These are phyloP conservation scores for Euproctis similis DNA, from an alignment of 2,888 invertebrate genomes.

Conservation along the genomic window DNA sequence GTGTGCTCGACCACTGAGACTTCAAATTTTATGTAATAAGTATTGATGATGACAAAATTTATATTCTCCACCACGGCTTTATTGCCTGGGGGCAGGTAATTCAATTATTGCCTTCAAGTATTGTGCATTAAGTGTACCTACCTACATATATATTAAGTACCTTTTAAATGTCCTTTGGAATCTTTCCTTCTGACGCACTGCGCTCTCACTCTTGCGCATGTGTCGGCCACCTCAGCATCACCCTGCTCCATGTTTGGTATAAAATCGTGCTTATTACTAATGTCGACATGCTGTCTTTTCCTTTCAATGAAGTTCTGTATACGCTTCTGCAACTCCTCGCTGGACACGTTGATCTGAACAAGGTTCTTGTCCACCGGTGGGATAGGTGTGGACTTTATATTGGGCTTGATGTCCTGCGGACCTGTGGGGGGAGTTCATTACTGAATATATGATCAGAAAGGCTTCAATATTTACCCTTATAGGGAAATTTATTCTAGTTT, in stretches of 20 bases:
- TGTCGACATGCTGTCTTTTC: conserved; percentile 83
- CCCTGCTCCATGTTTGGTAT: conserved; percentile 52
- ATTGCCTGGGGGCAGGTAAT: no score
- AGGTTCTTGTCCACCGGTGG: conserved; percentile 47
- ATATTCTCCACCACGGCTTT: no score
- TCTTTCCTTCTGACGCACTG: conserved; percentile 81
- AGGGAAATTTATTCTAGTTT: no score
- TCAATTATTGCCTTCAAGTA: no score
- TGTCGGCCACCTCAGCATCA: conserved; percentile 55
- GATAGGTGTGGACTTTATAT: conserved; percentile 15
- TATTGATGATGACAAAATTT: no score
- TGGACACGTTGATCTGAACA: conserved; percentile 82
- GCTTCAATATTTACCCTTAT: no score
- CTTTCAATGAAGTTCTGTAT: conserved; percentile 84
- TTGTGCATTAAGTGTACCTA: no score
- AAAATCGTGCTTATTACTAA: conserved; percentile 85
- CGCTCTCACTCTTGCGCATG: conserved; percentile 87
- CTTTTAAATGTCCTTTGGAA: conserved; percentile 87
- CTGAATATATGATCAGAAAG: no score
- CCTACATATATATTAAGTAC: no score
- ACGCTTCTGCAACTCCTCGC: conserved; percentile 79
- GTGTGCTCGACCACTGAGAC: no score
- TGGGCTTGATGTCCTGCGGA: conserved; percentile 17
- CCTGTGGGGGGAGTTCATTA: no score
- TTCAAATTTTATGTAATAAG: no score